Evolutionary conservation across 2,888 invertebrate species (phyloP).

Genomic region (Parochlus steinenii): DNA sequence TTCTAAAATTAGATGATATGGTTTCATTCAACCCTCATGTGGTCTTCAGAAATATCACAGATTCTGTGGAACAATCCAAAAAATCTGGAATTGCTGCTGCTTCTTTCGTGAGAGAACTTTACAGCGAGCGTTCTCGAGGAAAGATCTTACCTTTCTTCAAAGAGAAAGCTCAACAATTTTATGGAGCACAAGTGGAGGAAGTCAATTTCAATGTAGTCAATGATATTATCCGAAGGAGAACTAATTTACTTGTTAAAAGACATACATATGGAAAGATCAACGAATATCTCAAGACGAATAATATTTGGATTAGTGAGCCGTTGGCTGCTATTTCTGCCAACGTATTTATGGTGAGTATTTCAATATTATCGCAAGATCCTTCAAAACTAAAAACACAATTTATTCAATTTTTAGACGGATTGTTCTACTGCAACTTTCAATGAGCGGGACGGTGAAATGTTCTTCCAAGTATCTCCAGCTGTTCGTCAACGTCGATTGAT

Average conservation of each 20-base stretch:
- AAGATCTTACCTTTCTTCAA: slow-evolving; percentile 74
- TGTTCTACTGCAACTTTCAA: slow-evolving; percentile 55
- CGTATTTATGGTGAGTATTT: slow-evolving; percentile 49
- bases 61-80: slow-evolving; percentile 50
- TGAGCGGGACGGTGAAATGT: slow-evolving; percentile 71
- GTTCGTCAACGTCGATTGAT: slow-evolving; percentile 63
- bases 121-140: slow-evolving; percentile 64
- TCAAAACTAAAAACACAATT: slow-evolving; percentile 12
- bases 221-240: slow-evolving; percentile 63
- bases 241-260: slow-evolving; percentile 62
- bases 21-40: slow-evolving; percentile 81
- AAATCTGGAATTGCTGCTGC: slow-evolving; percentile 61
- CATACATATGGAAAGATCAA: slow-evolving; percentile 59
- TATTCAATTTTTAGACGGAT: slow-evolving; percentile 46
- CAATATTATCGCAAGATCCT: slow-evolving; percentile 2
- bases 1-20: slow-evolving; percentile 70
- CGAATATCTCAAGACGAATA: slow-evolving; percentile 59
- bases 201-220: slow-evolving; percentile 67
- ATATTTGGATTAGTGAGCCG: slow-evolving; percentile 55
- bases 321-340: slow-evolving; percentile 68
- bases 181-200: slow-evolving; percentile 74
- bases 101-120: slow-evolving; percentile 66
- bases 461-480: slow-evolving; percentile 67
- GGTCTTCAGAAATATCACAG: slow-evolving; percentile 70
- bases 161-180: slow-evolving; percentile 72